phyloP scores from a whole-genome alignment of 2,113 vertebrate genomes.

The Beaufortia kweichowensis region DNA sequence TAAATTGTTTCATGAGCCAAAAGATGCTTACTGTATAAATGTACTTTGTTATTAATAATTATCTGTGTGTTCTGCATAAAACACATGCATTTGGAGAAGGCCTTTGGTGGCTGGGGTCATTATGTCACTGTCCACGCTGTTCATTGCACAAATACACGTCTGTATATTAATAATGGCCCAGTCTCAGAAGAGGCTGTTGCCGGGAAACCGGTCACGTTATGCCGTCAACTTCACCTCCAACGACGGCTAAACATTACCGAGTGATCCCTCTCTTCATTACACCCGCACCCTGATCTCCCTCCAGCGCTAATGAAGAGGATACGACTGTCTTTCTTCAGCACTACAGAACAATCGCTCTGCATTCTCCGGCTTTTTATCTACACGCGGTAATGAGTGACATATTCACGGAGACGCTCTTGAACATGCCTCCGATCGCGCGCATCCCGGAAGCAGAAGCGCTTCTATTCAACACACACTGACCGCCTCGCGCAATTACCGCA shows the following conservation, averaged over 20 bases:
- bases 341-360: constrained; percentile 36
- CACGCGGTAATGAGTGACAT: constrained; percentile 47
- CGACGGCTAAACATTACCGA: constrained; percentile 33
- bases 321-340: constrained; percentile 30
- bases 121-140: constrained; percentile 19
- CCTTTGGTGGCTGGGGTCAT: constrained; percentile 5
- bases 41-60: constrained; percentile 1
- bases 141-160: constrained; percentile 10
- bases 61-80: not conserved
- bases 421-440: constrained; percentile 30
- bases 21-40: constrained; percentile 14
- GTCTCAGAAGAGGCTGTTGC: constrained; percentile 33
- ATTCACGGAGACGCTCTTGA: constrained; percentile 27
- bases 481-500: constrained; percentile 73
- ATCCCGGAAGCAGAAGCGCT: constrained; percentile 11
- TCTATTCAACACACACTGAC: constrained; percentile 21
- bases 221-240: constrained; percentile 11
- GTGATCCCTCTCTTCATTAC: constrained; percentile 37
- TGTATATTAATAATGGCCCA: constrained; percentile 24
- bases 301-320: constrained; percentile 37
- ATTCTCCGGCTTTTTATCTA: constrained; percentile 47
- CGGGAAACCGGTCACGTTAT: constrained; percentile 22
- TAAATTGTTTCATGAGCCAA: not conserved
- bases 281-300: constrained; percentile 38
- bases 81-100: not conserved